Evolutionary conservation across 1,140 invertebrate genomes (phyloP).

Genomic region (Centruroides sculpturatus): DNA sequence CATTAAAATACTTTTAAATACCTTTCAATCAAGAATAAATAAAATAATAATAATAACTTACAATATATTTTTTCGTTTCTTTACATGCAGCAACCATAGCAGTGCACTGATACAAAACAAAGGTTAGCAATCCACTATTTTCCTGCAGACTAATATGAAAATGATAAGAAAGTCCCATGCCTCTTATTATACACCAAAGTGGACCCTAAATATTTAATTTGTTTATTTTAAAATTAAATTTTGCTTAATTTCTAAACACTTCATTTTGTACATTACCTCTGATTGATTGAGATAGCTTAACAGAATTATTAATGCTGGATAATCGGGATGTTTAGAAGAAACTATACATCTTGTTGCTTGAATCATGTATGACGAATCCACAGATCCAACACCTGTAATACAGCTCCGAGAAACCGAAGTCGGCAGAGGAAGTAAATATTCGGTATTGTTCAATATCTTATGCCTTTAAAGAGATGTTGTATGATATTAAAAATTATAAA

Average conservation of each 20-base stretch:
- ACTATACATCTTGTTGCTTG: too few relatives aligned
- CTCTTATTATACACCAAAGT: constrained; percentile 70
- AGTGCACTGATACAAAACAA: constrained; percentile 54
- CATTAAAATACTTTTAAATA: too few relatives aligned
- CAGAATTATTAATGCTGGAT: too few relatives aligned
- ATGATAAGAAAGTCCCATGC: constrained; percentile 66
- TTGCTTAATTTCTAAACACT: too few relatives aligned
- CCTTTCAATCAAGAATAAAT: too few relatives aligned
- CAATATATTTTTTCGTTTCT: constrained; percentile 55
- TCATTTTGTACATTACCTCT: constrained; percentile 34
- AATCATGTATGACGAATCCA: too few relatives aligned
- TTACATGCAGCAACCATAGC: constrained; percentile 59
- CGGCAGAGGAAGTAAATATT: too few relatives aligned
- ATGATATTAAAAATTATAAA: too few relatives aligned
- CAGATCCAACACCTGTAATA: constrained; percentile 39
- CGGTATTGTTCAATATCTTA: too few relatives aligned
- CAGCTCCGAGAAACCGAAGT: constrained; percentile 18
- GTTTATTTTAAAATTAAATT: too few relatives aligned
- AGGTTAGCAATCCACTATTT: constrained; percentile 52
- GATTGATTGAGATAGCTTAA: constrained; percentile 33
- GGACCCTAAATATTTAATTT: constrained; percentile 45
- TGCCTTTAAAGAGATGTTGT: too few relatives aligned
- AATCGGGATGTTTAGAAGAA: too few relatives aligned
- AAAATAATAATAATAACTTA: constrained; percentile 23
- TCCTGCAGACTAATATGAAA: constrained; percentile 45